Conservation (phyloP, 2,113 vertebrate species). For the Semicossyphus pulcher region DNA sequence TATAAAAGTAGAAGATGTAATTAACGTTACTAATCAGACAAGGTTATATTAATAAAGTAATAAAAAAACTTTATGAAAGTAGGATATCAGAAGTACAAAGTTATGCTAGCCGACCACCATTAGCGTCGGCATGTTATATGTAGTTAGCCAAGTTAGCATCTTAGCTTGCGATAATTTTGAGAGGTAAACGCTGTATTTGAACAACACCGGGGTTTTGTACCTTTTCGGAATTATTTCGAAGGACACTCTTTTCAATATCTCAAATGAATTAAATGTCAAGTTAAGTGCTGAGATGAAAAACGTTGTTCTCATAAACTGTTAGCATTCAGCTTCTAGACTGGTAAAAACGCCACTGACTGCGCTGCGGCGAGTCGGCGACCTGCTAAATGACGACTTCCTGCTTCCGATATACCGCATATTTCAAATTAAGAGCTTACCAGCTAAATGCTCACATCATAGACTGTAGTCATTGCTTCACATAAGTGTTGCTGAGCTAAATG, state of each 20-base stretch:
- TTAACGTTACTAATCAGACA: no score
- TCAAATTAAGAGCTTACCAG: constrained; percentile 60
- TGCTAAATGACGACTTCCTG: constrained; percentile 31
- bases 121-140: constrained; percentile 39
- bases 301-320: neutral
- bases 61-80: neutral
- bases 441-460: no score
- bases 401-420: neutral
- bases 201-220: neutral
- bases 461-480: no score
- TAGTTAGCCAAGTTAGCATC: constrained; percentile 12
- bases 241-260: neutral
- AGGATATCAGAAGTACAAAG: neutral
- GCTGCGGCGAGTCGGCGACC: neutral
- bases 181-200: neutral
- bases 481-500: no score
- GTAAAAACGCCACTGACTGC: no score
- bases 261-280: neutral
- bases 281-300: neutral
- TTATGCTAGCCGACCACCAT: constrained; percentile 23
- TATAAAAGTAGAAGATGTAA: neutral
- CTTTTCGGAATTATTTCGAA: neutral
- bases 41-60: no score
- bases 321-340: constrained; percentile 41
- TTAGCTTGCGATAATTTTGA: neutral